Conservation (phyloP, 2,113 vertebrate species). For the Aramus guarauna region DNA sequence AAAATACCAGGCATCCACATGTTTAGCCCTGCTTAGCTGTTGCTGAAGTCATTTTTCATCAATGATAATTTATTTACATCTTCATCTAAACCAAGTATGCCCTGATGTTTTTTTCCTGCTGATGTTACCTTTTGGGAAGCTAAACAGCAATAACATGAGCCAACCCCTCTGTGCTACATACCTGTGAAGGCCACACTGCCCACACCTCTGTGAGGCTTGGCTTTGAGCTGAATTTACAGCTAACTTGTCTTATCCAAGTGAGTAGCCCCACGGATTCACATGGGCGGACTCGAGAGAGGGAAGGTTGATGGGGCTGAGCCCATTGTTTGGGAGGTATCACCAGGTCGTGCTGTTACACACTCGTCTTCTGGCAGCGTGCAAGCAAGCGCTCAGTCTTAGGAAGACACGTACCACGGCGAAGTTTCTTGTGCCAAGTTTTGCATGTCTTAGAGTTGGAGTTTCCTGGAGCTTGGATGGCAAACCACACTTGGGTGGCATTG, state of each 20-base stretch:
- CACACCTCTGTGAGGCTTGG: neutral
- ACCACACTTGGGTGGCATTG: neutral
- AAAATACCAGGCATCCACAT: neutral
- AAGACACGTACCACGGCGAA: neutral
- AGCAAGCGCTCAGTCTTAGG: neutral
- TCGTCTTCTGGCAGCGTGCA: fast-evolving
- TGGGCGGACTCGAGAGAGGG: neutral
- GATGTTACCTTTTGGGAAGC: neutral
- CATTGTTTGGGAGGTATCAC: neutral
- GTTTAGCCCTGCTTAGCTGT: neutral
- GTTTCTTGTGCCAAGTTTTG: neutral
- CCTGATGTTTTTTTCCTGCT: neutral
- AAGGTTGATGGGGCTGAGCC: neutral
- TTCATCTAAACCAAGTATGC: neutral
- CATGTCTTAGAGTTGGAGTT: neutral
- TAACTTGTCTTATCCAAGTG: neutral
- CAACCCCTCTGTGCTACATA: fast-evolving
- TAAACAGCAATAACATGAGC: fast-evolving
- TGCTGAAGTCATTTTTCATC: neutral
- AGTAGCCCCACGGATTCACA: fast-evolving
- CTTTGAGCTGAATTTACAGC: neutral
- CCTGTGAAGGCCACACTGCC: neutral
- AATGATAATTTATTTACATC: neutral
- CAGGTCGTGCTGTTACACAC: neutral
- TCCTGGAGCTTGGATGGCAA: neutral